Conservation (phyloP, 2,888 invertebrate species). For the Aporophyla nigra region DNA sequence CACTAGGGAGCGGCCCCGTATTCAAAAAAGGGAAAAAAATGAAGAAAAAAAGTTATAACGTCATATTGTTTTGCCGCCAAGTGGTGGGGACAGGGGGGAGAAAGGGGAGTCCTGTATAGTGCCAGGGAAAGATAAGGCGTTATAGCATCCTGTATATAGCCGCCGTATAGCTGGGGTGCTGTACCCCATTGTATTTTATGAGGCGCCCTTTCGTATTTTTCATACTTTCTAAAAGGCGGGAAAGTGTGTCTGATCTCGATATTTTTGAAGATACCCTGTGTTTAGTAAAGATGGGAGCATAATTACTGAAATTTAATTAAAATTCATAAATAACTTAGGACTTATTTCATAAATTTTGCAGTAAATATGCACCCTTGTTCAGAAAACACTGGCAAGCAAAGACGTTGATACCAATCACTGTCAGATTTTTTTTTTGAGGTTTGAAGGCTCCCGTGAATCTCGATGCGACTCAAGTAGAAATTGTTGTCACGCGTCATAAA, state of each 20-base stretch:
- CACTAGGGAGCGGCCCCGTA: slow-evolving; percentile 83
- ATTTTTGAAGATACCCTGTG: slow-evolving; percentile 38
- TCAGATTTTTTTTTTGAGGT: not conserved
- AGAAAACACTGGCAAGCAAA: not conserved
- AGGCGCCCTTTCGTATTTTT: slow-evolving; percentile 81
- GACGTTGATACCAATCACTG: not conserved
- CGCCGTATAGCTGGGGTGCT: slow-evolving; percentile 72
- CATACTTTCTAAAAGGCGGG: slow-evolving; percentile 79
- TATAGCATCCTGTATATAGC: slow-evolving; percentile 81
- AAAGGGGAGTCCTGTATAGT: slow-evolving; percentile 84
- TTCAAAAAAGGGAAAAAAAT: slow-evolving; percentile 89
- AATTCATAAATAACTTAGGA: not conserved
- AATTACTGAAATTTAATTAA: not conserved
- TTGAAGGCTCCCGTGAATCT: not conserved
- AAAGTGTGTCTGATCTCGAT: slow-evolving; percentile 70
- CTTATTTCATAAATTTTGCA: not conserved
- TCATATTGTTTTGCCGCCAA: slow-evolving; percentile 91
- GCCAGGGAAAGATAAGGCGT: slow-evolving; percentile 87
- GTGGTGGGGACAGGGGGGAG: slow-evolving; percentile 76
- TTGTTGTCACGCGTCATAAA: no score
- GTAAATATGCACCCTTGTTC: not conserved
- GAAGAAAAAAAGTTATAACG: slow-evolving; percentile 90
- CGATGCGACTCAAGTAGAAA: no score
- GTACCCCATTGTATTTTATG: slow-evolving; percentile 82
- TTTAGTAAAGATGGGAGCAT: not conserved